Percentiles rank a stretch among this genome's conserved stretches.
These are phyloP conservation scores for Polypterus senegalus DNA, from an alignment of 2,113 vertebrate genomes.

Conservation along the genomic window DNA sequence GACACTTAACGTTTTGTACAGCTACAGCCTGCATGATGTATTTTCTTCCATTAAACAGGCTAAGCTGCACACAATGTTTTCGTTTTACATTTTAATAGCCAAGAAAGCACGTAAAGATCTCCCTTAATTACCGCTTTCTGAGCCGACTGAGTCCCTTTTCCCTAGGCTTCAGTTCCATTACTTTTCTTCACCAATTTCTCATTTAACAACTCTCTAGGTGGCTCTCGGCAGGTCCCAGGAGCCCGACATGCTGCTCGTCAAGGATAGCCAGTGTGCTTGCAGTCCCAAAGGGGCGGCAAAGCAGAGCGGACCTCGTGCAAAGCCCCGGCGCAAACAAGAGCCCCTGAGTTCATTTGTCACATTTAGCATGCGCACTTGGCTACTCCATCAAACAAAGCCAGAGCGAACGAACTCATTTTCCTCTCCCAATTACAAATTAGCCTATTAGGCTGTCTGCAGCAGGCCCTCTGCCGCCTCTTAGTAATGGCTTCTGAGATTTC, in stretches of 20 bases:
- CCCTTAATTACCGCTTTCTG: constrained; percentile 51
- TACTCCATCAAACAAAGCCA: constrained; percentile 79
- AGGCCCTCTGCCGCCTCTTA: constrained; percentile 87
- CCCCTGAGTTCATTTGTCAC: constrained; percentile 79
- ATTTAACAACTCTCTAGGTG: constrained; percentile 61
- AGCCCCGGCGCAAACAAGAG: constrained; percentile 68
- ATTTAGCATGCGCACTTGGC: constrained; percentile 76
- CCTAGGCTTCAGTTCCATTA: constrained; percentile 54
- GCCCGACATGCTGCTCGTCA: constrained; percentile 46
- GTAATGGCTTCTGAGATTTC: constrained; percentile 99
- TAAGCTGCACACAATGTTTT: constrained; percentile 6
- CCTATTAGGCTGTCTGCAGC: constrained; percentile 97
- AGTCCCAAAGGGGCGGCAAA: constrained; percentile 38
- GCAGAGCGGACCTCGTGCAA: constrained; percentile 10
- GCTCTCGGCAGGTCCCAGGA: constrained; percentile 42
- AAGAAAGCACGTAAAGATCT: constrained; percentile 54
- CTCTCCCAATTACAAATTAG: constrained; percentile 99
- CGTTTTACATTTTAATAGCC: constrained; percentile 45
- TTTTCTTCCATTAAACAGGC: neutral
- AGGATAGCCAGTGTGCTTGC: constrained; percentile 55
- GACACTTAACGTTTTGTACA: too few species aligned
- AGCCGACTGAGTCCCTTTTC: constrained; percentile 47
- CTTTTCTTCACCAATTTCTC: constrained; percentile 60
- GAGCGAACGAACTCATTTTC: constrained; percentile 84
- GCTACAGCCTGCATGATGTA: neutral